Evolutionary conservation across 2,797 vertebrate genomes (phyloP), one percentile per base, ranked within the genome.

Genomic region (Eulemur rubriventer): DNA sequence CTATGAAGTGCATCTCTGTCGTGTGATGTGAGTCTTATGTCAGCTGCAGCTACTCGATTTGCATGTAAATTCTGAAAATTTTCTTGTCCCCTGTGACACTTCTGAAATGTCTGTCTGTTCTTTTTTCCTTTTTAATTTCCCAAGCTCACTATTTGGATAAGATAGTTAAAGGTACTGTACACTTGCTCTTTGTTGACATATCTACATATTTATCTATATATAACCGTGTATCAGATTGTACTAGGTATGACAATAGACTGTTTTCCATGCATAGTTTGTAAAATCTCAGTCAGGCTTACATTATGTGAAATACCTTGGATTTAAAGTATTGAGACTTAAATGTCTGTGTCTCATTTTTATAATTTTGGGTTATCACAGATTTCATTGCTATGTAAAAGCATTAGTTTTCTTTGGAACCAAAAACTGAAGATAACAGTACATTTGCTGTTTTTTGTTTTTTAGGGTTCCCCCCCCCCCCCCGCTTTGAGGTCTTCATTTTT

Each of bases 131-230:
- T 98, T 97, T 98, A 98, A 98, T 98, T 98, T 99, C 98, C 98
- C 98, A 98, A 99, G 99, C 99, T 99, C 99, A 99, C 99, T 99
- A 99, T 99, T 99, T 99, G 99, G 99, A 99, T 99, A 99, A 99
- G 98, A 99, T 99, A 99, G 99, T 99, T 96, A 99, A 99, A 99
- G 98, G 99, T 99, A 99, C 98, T 99, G 99, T 99, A 99, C 98
- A 98, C 97, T 98, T 98, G 98, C 97, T 98, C 98, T 98, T 98
- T 99, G 96, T 98, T 98, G 97, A 97, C 98, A 96, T 98, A 97
- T 98, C 96, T 98, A 43, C 98, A 82, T 98, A 84, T 97, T 1
- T 80, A 96, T 98, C 92, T 97, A 70, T 57, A 69, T 96, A 92
- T 79, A 90, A 93, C n/a, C 4, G 1, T 97, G 91, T 98, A 97